A percentile compares a stretch with the other conserved stretches of the same genome.
phyloP scores from a whole-genome alignment of 2,113 vertebrate genomes.

The Sceloporus undulatus region DNA sequence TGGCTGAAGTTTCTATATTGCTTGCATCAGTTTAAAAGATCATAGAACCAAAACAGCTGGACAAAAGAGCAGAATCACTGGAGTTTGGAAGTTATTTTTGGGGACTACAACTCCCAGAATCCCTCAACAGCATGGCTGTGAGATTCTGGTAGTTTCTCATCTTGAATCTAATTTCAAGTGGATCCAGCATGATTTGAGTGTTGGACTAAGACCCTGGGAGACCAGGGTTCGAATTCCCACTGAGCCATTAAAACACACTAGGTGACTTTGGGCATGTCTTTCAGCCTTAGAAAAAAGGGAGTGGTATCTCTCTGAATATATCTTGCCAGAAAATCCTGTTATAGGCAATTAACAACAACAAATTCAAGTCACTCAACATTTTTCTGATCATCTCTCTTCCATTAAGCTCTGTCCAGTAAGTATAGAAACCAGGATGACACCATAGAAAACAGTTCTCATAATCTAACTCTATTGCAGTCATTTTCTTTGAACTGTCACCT shows the following conservation, averaged over 20 bases:
- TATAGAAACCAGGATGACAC: neutral
- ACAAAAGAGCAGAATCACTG: no score
- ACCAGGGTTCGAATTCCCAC: neutral
- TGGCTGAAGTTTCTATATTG: constrained; percentile 13
- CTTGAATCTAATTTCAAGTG: neutral
- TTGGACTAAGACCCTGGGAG: neutral
- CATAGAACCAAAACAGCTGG: neutral
- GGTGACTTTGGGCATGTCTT: neutral
- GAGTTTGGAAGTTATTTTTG: no score
- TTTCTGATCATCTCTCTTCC: neutral
- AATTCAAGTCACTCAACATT: neutral
- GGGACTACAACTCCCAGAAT: no score
- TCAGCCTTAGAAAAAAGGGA: neutral
- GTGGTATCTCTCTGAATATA: no score
- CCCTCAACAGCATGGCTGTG: no score
- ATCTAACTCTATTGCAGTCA: no score
- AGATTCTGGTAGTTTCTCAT: no score
- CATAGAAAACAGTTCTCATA: no score
- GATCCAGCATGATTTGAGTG: neutral
- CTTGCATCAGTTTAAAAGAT: constrained; percentile 22
- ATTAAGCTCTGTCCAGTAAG: neutral
- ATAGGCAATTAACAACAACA: no score
- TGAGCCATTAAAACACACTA: neutral
- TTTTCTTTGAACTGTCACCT: no score
- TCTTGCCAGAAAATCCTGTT: no score